phyloP scores from a whole-genome alignment of 2,797 vertebrate species.

The Sparus aurata region DNA sequence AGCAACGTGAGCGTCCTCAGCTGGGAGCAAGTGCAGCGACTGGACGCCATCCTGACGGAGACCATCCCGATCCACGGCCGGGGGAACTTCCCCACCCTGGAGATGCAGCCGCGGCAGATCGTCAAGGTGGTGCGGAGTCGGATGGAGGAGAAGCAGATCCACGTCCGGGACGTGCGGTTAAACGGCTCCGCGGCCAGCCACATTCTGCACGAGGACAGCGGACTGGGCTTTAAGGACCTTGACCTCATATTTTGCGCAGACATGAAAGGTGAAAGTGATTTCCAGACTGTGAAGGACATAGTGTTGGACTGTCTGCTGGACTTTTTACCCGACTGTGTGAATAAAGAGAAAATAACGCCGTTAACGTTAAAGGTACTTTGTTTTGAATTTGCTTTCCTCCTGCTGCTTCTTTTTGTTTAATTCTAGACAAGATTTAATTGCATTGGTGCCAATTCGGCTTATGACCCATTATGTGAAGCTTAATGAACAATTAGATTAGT shows the following conservation, averaged over 20 bases:
- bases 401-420: conserved; percentile 29
- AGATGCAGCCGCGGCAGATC: conserved; percentile 96
- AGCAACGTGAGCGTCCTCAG: conserved; percentile 92
- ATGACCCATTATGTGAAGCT: conserved; percentile 30
- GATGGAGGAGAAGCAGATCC: conserved; percentile 93
- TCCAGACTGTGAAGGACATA: conserved; percentile 98
- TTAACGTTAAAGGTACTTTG: conserved; percentile 94
- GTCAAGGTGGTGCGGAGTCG: conserved; percentile 96
- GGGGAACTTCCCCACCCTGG: conserved; percentile 97
- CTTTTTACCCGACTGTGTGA: conserved; percentile 97
- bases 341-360: conserved; percentile 97
- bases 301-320: conserved; percentile 98
- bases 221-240: conserved; percentile 97
- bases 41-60: conserved; percentile 96
- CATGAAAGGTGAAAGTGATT: conserved; percentile 94
- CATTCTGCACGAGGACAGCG: conserved; percentile 95
- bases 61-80: conserved; percentile 98
- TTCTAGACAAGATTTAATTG: conserved; percentile 37
- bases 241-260: conserved; percentile 99
- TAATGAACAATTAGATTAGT: conserved; percentile 70
- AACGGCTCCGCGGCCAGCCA: conserved; percentile 98
- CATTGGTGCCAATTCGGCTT: conserved; percentile 35
- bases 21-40: conserved; percentile 98
- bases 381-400: not conserved
- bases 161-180: conserved; percentile 94